Evolutionary conservation across 2,797 vertebrate genomes (phyloP).

Genomic region (Eulemur mongoz): DNA sequence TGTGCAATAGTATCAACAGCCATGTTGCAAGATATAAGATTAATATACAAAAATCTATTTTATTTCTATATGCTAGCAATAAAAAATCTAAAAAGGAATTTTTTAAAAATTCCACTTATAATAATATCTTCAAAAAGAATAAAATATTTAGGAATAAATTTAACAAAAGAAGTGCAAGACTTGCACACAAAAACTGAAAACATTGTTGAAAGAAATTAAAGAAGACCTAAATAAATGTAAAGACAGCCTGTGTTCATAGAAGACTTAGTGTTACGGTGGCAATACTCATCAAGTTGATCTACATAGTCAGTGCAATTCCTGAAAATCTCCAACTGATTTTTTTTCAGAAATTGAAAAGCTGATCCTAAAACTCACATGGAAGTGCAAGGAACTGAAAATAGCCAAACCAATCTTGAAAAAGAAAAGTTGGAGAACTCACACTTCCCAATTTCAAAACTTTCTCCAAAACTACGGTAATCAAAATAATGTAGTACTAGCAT

Average conservation of each 20-base stretch:
- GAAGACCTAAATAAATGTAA: background rate
- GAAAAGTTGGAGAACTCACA: background rate
- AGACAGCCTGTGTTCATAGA: background rate
- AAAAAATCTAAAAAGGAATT: background rate
- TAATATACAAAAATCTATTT: background rate
- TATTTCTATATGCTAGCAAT: background rate
- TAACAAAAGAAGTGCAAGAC: background rate
- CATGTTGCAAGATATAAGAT: background rate
- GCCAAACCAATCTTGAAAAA: background rate
- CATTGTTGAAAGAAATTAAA: conserved; percentile 1
- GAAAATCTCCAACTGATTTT: background rate
- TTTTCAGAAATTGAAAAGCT: background rate
- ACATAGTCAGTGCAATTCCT: background rate
- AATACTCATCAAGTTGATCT: background rate
- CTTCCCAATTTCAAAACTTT: background rate
- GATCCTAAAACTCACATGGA: background rate
- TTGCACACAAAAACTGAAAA: conserved; percentile 3
- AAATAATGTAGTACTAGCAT: background rate
- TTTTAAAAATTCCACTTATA: background rate
- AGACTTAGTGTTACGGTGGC: background rate
- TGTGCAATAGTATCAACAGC: background rate
- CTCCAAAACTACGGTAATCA: background rate
- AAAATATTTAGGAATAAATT: conserved; percentile 16
- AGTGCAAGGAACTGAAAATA: background rate
- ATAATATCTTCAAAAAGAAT: background rate